phyloP scores from a whole-genome alignment of 2,113 vertebrate genomes.

The Pluvialis apricaria region DNA sequence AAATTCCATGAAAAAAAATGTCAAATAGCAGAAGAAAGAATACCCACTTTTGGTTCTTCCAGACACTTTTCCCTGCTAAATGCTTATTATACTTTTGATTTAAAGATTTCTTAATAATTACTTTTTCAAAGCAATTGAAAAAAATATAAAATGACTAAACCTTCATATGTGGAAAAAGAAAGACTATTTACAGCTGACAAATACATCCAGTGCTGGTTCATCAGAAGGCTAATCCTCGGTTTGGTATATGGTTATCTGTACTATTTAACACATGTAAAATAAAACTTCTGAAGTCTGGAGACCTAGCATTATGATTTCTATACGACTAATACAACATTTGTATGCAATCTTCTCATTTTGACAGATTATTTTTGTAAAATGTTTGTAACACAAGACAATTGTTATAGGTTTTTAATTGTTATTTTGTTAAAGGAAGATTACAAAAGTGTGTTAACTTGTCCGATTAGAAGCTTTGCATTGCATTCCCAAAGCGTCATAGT shows the following conservation, averaged over 20 bases:
- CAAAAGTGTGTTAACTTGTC: background rate
- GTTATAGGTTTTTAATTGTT: background rate
- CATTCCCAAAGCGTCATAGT: background rate
- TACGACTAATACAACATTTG: background rate
- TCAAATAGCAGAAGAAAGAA: background rate
- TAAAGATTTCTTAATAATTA: background rate
- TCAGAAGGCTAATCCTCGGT: background rate
- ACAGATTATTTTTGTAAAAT: background rate
- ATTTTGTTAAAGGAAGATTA: constrained; percentile 8
- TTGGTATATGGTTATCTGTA: background rate
- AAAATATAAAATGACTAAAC: background rate
- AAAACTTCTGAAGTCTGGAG: background rate
- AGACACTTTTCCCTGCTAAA: background rate
- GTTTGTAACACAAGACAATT: background rate
- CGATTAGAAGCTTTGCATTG: background rate
- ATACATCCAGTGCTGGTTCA: background rate
- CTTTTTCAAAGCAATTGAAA: background rate
- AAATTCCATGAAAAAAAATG: background rate
- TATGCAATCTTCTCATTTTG: background rate
- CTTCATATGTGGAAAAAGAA: background rate
- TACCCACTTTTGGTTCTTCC: background rate
- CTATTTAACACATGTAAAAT: background rate
- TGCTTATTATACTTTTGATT: background rate
- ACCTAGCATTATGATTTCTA: background rate
- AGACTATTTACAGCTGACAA: background rate